Conservation (phyloP, 2,113 vertebrate species). For the Eolophus roseicapilla region DNA sequence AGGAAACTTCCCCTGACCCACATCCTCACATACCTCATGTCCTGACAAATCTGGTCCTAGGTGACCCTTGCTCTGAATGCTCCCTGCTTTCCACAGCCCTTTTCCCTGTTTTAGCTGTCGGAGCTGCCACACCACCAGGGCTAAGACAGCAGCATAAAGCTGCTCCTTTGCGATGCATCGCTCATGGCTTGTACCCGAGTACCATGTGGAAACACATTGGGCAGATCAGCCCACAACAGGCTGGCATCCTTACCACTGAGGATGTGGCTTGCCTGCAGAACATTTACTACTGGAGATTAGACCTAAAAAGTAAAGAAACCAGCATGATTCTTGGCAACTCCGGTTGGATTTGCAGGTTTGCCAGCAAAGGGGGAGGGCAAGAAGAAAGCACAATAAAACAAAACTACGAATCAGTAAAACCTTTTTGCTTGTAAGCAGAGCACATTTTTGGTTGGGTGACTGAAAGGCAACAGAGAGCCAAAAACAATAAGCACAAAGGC, state of each 20-base stretch:
- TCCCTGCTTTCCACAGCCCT: background rate
- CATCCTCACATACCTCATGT: background rate
- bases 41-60: background rate
- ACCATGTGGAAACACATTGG: rapidly evolving
- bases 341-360: background rate
- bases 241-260: background rate
- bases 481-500: background rate
- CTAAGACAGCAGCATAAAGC: background rate
- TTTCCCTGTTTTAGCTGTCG: background rate
- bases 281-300: background rate
- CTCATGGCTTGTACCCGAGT: background rate
- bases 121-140: background rate
- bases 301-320: background rate
- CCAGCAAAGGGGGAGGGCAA: background rate
- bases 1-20: background rate
- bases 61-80: background rate
- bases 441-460: background rate
- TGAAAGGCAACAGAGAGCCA: background rate
- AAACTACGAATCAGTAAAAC: background rate
- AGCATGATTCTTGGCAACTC: background rate
- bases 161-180: background rate
- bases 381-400: background rate
- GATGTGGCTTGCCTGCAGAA: background rate
- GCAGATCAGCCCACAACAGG: background rate
- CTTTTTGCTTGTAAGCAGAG: background rate